Evolutionary conservation across 53 echinoderm and acorn worm species (phyloP).

Genomic region (Mesocentrotus franciscanus): DNA sequence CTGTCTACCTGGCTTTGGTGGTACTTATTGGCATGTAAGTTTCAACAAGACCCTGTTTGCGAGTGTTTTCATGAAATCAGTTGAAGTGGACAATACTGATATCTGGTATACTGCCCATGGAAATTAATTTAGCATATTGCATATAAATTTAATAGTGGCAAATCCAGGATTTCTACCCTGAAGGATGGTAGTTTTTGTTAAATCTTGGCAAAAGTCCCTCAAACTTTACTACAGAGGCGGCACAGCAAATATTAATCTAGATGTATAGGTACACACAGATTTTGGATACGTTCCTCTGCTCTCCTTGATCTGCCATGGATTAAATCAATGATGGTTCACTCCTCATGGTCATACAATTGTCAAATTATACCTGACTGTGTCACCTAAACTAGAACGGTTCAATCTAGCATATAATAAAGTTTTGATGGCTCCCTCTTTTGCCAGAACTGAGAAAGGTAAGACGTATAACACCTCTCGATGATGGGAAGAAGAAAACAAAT

Average conservation of each 20-base stretch:
- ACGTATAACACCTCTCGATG: background rate
- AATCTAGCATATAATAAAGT: background rate
- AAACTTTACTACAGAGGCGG: no score
- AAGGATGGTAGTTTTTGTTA: background rate
- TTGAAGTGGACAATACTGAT: no score
- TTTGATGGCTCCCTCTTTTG: background rate
- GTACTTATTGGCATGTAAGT: no score
- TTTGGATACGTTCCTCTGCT: no score
- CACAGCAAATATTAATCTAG: no score
- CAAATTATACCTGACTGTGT: background rate
- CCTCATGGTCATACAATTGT: background rate
- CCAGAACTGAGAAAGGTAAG: background rate
- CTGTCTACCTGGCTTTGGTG: background rate
- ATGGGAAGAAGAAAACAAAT: slow-evolving; percentile 27
- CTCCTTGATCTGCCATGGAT: no score
- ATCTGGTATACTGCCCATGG: no score
- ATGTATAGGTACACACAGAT: no score
- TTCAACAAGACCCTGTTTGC: no score
- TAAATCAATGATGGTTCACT: background rate
- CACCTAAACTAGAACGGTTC: background rate
- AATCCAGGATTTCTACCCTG: background rate
- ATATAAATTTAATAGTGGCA: background rate
- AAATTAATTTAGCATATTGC: no score
- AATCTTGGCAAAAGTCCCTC: no score
- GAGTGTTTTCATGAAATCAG: no score